phyloP scores from a whole-genome alignment of 2,888 invertebrate genomes.

The Notocelia uddmanniana region DNA sequence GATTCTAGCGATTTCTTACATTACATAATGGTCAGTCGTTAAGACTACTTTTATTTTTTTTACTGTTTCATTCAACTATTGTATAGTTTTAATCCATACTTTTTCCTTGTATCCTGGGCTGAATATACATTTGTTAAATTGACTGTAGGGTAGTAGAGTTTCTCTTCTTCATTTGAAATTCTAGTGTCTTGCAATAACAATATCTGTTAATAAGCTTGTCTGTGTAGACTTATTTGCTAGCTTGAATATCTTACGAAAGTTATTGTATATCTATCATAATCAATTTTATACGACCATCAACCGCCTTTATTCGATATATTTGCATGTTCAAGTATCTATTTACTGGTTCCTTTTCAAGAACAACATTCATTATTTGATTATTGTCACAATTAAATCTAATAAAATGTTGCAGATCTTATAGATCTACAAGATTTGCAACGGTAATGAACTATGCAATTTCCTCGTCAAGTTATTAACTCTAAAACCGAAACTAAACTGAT shows the following conservation, averaged over 20 bases:
- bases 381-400: not conserved
- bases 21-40: constrained; percentile 13
- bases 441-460: constrained; percentile 4
- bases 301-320: constrained; percentile 7
- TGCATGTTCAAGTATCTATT: not conserved
- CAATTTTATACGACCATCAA: not conserved
- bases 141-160: not conserved
- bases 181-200: not conserved
- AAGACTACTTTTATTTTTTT: not conserved
- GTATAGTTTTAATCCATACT: not conserved
- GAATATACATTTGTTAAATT: not conserved
- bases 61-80: not conserved
- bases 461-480: constrained; percentile 4
- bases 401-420: not conserved
- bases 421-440: constrained; percentile 6
- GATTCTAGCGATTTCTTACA: not conserved
- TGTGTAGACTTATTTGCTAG: not conserved
- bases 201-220: not conserved
- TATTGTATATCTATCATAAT: constrained; percentile 3
- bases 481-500: constrained; percentile 13
- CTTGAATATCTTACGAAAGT: not conserved
- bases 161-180: not conserved
- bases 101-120: not conserved
- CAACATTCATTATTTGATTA: not conserved
- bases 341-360: not conserved